Conservation (phyloP, 2,797 vertebrate genomes). For the Chaetodon trifasciatus region DNA sequence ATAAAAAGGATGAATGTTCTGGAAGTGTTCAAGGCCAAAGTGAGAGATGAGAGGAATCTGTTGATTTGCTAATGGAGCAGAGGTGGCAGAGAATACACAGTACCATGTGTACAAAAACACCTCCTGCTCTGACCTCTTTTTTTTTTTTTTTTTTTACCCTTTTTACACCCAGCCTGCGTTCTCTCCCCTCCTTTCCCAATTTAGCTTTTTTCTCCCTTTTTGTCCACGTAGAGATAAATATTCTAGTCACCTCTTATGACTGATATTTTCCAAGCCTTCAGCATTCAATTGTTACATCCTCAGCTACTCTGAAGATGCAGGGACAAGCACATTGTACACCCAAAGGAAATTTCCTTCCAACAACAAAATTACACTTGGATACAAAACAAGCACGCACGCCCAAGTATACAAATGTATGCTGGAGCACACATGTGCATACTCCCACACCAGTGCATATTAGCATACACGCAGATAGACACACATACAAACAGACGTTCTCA, state of each 20-base stretch:
- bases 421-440: constrained; percentile 29
- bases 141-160: not conserved
- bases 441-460: constrained; percentile 46
- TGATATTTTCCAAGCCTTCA: constrained; percentile 70
- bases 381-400: constrained; percentile 57
- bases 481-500: constrained; percentile 71
- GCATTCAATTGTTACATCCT: constrained; percentile 66
- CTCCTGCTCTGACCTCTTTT: constrained; percentile 48
- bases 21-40: constrained; percentile 75
- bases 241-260: constrained; percentile 56
- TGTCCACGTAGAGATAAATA: constrained; percentile 60
- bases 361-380: constrained; percentile 86
- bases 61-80: constrained; percentile 76
- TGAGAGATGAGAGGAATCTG: constrained; percentile 71
- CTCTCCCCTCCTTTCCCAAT: constrained; percentile 32
- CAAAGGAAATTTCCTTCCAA: constrained; percentile 90
- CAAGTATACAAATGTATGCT: constrained; percentile 25
- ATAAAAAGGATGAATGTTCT: constrained; percentile 70
- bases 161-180: constrained; percentile 19
- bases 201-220: constrained; percentile 6
- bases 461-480: constrained; percentile 57
- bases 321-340: constrained; percentile 86
- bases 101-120: constrained; percentile 48
- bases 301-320: constrained; percentile 83
- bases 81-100: constrained; percentile 54